A percentile compares a stretch with the other conserved stretches of the same genome.
phyloP scores from a whole-genome alignment of 2,113 vertebrate species.

The Vulpes ferrilata region DNA sequence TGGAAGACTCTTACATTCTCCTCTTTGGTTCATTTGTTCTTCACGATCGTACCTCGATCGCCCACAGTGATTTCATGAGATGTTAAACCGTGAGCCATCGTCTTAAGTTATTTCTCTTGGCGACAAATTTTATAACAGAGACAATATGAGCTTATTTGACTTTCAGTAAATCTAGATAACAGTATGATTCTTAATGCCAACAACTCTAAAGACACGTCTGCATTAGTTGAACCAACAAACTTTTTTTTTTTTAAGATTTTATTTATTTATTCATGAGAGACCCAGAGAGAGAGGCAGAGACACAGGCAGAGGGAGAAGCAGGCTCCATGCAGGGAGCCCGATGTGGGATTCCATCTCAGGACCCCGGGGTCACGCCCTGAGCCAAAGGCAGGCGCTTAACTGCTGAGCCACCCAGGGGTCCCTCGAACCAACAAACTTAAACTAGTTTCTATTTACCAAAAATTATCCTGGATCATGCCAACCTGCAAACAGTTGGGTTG shows the following conservation, averaged over 20 bases:
- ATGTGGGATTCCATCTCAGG: no score
- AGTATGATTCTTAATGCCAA: not conserved
- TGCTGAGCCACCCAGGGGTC: no score
- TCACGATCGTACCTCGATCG: not conserved
- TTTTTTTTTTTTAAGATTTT: not conserved
- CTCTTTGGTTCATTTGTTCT: not conserved
- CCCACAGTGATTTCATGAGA: not conserved
- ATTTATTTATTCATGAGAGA: no score
- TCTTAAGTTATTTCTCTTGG: not conserved
- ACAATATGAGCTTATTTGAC: not conserved
- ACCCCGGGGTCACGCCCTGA: no score
- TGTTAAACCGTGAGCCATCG: not conserved
- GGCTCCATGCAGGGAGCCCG: no score
- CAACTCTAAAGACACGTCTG: not conserved
- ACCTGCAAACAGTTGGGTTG: not conserved
- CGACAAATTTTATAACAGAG: not conserved
- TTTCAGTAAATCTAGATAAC: not conserved
- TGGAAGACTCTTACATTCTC: not conserved
- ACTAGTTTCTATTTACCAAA: not conserved
- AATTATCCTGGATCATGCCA: not conserved
- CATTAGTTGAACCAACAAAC: not conserved
- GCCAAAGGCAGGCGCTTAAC: no score
- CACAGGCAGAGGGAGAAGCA: no score
- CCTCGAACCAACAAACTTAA: not conserved
- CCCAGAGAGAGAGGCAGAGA: no score